Evolutionary conservation across 2,113 vertebrate genomes (phyloP).

Genomic region (Chloebia gouldiae): DNA sequence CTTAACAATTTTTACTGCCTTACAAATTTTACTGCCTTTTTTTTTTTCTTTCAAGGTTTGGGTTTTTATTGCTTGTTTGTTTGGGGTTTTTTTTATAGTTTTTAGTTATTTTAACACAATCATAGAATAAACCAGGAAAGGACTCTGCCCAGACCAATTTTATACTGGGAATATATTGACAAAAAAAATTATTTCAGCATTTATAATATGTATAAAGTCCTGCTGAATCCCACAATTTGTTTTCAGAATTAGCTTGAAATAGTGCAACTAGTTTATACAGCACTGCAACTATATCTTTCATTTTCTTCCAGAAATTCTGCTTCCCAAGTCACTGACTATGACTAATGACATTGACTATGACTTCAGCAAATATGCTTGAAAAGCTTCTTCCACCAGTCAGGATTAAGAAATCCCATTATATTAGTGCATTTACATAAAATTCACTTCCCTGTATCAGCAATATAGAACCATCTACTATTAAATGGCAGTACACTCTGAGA

Average conservation of each 20-base stretch:
- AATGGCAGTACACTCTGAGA: slow-evolving; percentile 9
- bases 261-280: neutral
- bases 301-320: slow-evolving; percentile 26
- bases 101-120: neutral
- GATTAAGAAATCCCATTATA: slow-evolving; percentile 55
- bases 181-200: neutral
- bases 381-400: slow-evolving; percentile 41
- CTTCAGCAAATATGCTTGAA: slow-evolving; percentile 47
- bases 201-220: neutral
- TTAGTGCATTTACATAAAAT: slow-evolving; percentile 48
- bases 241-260: slow-evolving; percentile 7
- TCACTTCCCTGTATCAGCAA: slow-evolving; percentile 32
- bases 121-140: neutral
- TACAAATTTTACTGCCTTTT: too few relatives aligned
- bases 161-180: neutral
- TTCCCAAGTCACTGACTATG: slow-evolving; percentile 44
- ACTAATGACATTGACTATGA: slow-evolving; percentile 38
- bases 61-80: neutral
- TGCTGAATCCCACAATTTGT: neutral
- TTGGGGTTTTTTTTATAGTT: neutral
- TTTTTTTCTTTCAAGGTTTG: neutral
- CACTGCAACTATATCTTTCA: neutral
- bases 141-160: neutral
- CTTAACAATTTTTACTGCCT: neutral
- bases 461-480: slow-evolving; percentile 8